Conservation (phyloP, 2,797 vertebrate species). For the Chloroceryle inda region DNA sequence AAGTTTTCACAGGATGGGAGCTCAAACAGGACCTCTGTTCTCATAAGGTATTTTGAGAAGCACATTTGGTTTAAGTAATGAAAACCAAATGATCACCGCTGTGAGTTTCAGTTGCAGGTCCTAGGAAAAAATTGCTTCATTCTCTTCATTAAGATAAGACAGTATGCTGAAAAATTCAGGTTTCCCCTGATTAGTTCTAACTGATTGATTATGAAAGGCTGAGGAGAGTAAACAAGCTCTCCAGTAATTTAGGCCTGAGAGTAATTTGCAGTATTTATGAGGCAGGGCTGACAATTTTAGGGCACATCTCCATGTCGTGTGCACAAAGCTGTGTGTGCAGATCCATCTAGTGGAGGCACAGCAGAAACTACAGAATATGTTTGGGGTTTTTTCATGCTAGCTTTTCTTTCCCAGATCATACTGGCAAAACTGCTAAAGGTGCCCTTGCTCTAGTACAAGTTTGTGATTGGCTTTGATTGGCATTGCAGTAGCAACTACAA, state of each 20-base stretch:
- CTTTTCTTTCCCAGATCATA: neutral
- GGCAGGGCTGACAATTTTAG: neutral
- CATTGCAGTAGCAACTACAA: neutral
- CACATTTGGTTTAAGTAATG: neutral
- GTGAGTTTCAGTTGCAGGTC: neutral
- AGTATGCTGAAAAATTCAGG: neutral
- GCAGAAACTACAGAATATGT: neutral
- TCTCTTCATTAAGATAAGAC: neutral
- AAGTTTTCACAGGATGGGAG: neutral
- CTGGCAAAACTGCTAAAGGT: neutral
- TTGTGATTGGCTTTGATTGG: neutral
- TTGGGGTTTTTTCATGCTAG: neutral
- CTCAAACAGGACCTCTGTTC: neutral
- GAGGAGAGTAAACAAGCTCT: neutral
- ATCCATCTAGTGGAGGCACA: conserved; percentile 59
- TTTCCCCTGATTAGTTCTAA: neutral
- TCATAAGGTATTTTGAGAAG: neutral
- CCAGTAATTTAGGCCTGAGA: neutral
- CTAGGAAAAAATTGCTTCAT: neutral
- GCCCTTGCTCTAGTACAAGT: neutral
- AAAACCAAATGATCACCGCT: neutral
- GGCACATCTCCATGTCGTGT: neutral
- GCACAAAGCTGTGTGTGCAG: conserved; percentile 27
- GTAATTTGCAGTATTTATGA: neutral
- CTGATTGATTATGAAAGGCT: neutral